Base-by-base conservation (phyloP, 2,113 vertebrate species). In the Sigmodon hispidus region DNA sequence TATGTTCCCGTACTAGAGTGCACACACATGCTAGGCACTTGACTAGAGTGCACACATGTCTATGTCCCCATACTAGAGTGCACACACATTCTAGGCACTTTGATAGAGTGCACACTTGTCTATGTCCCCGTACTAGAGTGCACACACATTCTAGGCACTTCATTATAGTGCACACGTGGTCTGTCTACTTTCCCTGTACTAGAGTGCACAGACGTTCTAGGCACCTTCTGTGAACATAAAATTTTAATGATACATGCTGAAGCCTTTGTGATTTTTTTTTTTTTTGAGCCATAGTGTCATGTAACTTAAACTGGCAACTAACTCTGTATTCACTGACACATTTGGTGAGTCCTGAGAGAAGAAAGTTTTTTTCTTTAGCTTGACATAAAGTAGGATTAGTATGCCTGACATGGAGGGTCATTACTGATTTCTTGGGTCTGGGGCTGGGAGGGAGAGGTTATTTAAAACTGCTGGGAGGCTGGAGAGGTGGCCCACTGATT, bases 311-410 rank as follows among this genome's bases (percentile, higher is more conserved):
- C 84, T 52, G 45, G 34, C 19, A 2, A 24, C 63, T 52, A 24
- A 16, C 45, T 34, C 7, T 70, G 48, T 52, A 0, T 86, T 17
- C 94, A 22, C 63, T 86, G 61, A 61, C 3, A 50, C 13, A 55
- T 90, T 94, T 48, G 61, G 10, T 96, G 79, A 67, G 21, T 93
- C 17, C n/a, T 92, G 43, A 67, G 50, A 65, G 86, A 91, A 72
- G 61, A 80, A 89, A 59, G 70, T 22, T 84, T 12, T 63, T 70
- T 43, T 40, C 9, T 83, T 43, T 83, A n/a, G 40, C 77, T 69
- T 89, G 96, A 70, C n/a, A 40, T 96, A 55, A 89, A 94, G 19
- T 87, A 48, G 77, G 52, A 40, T 36, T 79, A 75, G 24, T 89
- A 4, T 81, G 45, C 40, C 26, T 45, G 67, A 50, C 50, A 24